Evolutionary conservation across 2,888 invertebrate species (phyloP).

Genomic region (Druceiella hillmani): DNA sequence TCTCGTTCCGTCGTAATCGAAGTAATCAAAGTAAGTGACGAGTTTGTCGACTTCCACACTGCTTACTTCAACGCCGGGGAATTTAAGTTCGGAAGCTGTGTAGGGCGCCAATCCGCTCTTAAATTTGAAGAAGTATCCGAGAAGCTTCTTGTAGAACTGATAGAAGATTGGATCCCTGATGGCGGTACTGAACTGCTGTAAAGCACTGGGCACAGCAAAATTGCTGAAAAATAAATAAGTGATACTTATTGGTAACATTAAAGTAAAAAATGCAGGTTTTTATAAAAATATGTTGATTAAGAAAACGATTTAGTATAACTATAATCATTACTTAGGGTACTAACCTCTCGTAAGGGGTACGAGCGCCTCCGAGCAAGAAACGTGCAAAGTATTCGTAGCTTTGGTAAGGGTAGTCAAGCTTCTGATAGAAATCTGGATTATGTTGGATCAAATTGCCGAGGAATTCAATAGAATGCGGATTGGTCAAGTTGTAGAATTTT

Average conservation of each 20-base stretch:
- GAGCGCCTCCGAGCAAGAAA: slow-evolving; percentile 35
- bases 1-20: slow-evolving; percentile 57
- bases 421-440: slow-evolving; percentile 45
- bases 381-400: slow-evolving; percentile 56
- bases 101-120: slow-evolving; percentile 55
- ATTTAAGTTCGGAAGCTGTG: slow-evolving; percentile 50
- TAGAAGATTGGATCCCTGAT: slow-evolving; percentile 69
- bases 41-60: slow-evolving; percentile 57
- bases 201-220: slow-evolving; percentile 49
- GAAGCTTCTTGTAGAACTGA: slow-evolving; percentile 57
- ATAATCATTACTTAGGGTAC: too few relatives aligned
- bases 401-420: slow-evolving; percentile 37
- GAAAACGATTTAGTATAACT: too few relatives aligned
- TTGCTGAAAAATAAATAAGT: slow-evolving; percentile 31
- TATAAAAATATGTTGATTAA: too few relatives aligned
- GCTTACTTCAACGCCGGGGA: slow-evolving; percentile 56
- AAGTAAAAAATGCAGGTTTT: too few relatives aligned
- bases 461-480: slow-evolving; percentile 46
- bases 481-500: slow-evolving; percentile 34
- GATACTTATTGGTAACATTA: too few relatives aligned
- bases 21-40: slow-evolving; percentile 61
- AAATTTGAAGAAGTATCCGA: slow-evolving; percentile 54
- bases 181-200: slow-evolving; percentile 59
- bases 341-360: slow-evolving; percentile 31
- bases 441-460: slow-evolving; percentile 54